A percentile compares a stretch with the other conserved stretches of the same genome.
Evolutionary conservation across 2,888 invertebrate genomes (phyloP).

Genomic region (Oscheius onirici): DNA sequence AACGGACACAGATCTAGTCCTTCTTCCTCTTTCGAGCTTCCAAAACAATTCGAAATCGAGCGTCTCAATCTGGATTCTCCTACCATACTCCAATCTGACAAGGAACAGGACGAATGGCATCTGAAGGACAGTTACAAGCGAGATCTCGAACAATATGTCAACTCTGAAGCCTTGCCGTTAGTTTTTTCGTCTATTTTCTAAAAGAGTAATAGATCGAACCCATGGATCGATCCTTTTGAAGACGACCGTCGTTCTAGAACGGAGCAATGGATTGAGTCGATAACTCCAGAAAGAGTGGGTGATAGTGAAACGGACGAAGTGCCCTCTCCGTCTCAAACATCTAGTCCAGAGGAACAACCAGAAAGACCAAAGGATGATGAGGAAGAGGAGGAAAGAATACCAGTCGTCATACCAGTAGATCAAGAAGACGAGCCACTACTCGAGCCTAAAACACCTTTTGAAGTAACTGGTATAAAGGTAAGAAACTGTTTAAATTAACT

Average conservation of each 20-base stretch:
- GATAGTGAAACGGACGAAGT: background rate
- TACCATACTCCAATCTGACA: no score
- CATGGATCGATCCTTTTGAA: conserved; percentile 50
- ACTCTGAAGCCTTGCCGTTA: background rate
- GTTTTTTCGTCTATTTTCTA: background rate
- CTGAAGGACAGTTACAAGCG: conserved; percentile 13
- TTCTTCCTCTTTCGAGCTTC: conserved; percentile 3
- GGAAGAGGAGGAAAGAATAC: background rate
- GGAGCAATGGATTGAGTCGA: conserved; percentile 49
- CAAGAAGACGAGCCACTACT: no score
- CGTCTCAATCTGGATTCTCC: background rate
- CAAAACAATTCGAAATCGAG: background rate
- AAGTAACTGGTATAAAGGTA: no score
- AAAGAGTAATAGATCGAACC: conserved; percentile 26
- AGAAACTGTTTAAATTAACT: no score
- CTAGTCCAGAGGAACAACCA: background rate
- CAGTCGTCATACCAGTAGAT: no score
- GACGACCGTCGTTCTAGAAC: conserved; percentile 43
- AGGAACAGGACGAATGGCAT: conserved; percentile 1
- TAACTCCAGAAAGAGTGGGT: conserved; percentile 23
- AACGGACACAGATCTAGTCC: background rate
- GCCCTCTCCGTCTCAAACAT: background rate
- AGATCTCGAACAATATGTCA: conserved; percentile 24
- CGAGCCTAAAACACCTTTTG: no score
- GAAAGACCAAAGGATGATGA: background rate